phyloP scores from a whole-genome alignment of 2,797 vertebrate species.

The Pipistrellus pygmaeus region DNA sequence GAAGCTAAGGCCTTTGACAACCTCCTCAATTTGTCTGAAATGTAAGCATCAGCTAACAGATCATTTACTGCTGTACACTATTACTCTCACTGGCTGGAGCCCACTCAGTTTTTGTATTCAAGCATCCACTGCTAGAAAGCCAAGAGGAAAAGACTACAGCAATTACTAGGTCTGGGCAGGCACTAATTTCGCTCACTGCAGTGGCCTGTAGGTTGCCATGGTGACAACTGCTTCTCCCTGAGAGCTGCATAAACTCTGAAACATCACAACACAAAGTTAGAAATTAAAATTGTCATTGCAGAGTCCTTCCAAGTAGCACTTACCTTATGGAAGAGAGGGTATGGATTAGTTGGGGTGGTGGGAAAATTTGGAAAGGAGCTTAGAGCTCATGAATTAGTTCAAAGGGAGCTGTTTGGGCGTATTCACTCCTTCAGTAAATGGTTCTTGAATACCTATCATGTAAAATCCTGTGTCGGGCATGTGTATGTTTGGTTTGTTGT shows the following conservation, averaged over 20 bases:
- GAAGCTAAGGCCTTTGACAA: slow-evolving; percentile 92
- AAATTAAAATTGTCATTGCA: slow-evolving; percentile 80
- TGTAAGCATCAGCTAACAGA: slow-evolving; percentile 89
- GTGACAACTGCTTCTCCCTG: slow-evolving; percentile 79
- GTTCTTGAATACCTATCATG: neutral
- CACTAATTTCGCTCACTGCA: slow-evolving; percentile 79
- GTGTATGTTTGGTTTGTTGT: neutral
- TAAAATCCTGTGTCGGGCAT: neutral
- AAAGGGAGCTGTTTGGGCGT: neutral
- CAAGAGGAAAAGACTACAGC: slow-evolving; percentile 71
- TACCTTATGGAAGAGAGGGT: slow-evolving; percentile 17
- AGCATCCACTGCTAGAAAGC: slow-evolving; percentile 69
- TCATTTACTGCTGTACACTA: slow-evolving; percentile 56
- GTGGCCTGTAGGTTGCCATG: slow-evolving; percentile 74
- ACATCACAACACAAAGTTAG: slow-evolving; percentile 77
- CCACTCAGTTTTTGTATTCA: slow-evolving; percentile 73
- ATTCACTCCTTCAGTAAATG: slow-evolving; percentile 18
- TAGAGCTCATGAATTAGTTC: slow-evolving; percentile 4
- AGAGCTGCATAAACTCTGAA: slow-evolving; percentile 71
- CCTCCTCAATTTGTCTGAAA: slow-evolving; percentile 92
- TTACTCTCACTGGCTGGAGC: slow-evolving; percentile 63
- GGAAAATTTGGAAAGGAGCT: slow-evolving; percentile 4
- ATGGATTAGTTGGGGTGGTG: neutral
- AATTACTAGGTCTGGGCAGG: slow-evolving; percentile 77
- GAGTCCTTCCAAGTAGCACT: slow-evolving; percentile 70